phyloP scores from a whole-genome alignment of 1,140 invertebrate genomes.

The Gonioctena quinquepunctata region DNA sequence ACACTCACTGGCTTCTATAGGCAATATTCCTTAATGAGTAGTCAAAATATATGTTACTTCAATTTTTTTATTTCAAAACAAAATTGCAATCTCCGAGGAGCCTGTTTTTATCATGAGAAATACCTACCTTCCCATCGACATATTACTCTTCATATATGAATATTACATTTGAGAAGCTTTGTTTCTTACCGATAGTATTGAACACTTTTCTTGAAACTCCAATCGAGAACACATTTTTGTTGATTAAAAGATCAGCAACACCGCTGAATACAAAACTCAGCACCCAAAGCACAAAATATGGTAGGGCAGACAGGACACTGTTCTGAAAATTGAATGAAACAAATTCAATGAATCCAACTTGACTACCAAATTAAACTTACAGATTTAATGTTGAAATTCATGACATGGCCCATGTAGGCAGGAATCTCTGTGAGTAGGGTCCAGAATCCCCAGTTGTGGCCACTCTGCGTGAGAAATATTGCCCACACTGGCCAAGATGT shows the following conservation, averaged over 20 bases:
- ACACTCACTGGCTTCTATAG: too few relatives aligned
- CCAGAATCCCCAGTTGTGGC: conserved; percentile 93
- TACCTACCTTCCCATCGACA: too few relatives aligned
- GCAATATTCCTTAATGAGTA: too few relatives aligned
- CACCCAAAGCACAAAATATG: conserved; percentile 76
- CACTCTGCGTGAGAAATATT: conserved; percentile 78
- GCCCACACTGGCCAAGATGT: conserved; percentile 83
- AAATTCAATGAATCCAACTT: background rate
- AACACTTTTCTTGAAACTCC: conserved; percentile 65
- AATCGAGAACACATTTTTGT: conserved; percentile 59
- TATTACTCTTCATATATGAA: too few relatives aligned
- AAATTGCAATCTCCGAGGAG: too few relatives aligned
- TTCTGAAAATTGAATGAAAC: conserved; percentile 60
- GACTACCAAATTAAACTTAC: conserved; percentile 19
- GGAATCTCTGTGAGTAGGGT: conserved; percentile 91
- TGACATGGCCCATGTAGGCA: conserved; percentile 81
- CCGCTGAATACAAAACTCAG: conserved; percentile 68
- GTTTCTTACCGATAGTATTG: conserved; percentile 68
- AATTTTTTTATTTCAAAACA: too few relatives aligned
- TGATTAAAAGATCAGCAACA: conserved; percentile 65
- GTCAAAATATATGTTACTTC: too few relatives aligned
- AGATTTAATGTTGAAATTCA: conserved; percentile 77
- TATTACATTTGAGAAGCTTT: too few relatives aligned
- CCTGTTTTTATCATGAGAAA: too few relatives aligned
- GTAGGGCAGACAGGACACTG: conserved; percentile 75